phyloP scores from a whole-genome alignment of 1,140 invertebrate genomes.

The Apis florea region DNA sequence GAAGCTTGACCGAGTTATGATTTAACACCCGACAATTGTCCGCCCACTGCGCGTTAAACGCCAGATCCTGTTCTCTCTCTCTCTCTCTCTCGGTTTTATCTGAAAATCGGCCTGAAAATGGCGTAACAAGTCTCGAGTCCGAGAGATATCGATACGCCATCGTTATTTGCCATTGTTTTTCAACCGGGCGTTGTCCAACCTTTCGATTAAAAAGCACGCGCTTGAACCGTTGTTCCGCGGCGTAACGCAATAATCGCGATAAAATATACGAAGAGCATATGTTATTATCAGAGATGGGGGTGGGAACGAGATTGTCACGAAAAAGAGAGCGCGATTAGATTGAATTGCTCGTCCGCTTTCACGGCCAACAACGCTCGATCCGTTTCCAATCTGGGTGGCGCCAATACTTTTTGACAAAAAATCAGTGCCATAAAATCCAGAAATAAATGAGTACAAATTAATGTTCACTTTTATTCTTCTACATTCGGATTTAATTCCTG shows the following conservation, averaged over 20 bases:
- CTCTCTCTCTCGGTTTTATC: no score
- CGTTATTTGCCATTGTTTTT: conserved; percentile 43
- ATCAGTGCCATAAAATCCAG: no score
- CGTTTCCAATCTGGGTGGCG: no score
- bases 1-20: conserved; percentile 40
- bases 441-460: no score
- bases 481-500: no score
- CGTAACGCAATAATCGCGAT: neutral
- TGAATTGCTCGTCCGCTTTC: neutral
- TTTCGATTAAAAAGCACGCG: neutral
- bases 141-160: conserved; percentile 18
- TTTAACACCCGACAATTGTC: conserved; percentile 36
- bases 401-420: no score
- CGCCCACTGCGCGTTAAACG: conserved; percentile 21
- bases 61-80: conserved; percentile 17
- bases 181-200: conserved; percentile 36
- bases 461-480: no score
- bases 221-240: neutral
- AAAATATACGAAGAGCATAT: neutral
- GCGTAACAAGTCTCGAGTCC: conserved; percentile 13
- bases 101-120: conserved; percentile 31
- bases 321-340: conserved; percentile 2
- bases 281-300: neutral
- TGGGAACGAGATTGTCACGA: no score
- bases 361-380: no score